A percentile compares a stretch with the other conserved stretches of the same genome.
These are phyloP conservation scores for Polietes domitor DNA, from an alignment of 2,888 invertebrate species.

Conservation along the genomic window DNA sequence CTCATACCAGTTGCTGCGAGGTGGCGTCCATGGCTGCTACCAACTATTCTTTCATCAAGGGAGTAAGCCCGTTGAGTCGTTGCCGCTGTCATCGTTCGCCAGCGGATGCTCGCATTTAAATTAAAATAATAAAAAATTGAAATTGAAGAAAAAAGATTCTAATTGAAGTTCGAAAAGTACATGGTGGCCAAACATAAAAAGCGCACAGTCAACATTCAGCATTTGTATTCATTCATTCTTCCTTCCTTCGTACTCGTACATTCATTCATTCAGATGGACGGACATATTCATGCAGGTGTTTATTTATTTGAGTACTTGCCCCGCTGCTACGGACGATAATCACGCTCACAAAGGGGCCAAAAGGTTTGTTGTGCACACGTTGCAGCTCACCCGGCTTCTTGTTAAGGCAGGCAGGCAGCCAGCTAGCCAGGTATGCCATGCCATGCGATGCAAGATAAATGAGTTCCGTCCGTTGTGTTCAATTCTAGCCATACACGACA, in stretches of 20 bases:
- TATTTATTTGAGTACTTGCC: constrained; percentile 19
- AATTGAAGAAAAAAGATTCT: constrained; percentile 44
- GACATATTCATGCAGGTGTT: constrained; percentile 27
- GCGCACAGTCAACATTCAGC: background rate
- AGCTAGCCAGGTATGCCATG: background rate
- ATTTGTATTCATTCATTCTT: background rate
- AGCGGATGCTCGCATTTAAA: constrained; percentile 67
- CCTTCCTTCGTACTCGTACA: background rate
- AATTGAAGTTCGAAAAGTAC: constrained; percentile 53
- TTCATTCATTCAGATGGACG: background rate
- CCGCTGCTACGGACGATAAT: constrained; percentile 11
- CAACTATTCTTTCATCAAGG: constrained; percentile 5
- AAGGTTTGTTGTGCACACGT: background rate
- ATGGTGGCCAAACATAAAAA: background rate
- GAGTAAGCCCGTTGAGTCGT: constrained; percentile 10
- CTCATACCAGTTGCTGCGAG: no score
- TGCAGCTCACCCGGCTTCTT: background rate
- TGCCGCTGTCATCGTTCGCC: background rate
- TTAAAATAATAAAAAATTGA: constrained; percentile 48
- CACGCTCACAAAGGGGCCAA: background rate
- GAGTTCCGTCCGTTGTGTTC: constrained; percentile 55
- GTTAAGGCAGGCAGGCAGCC: constrained; percentile 50
- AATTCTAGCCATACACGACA: background rate
- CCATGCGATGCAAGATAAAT: constrained; percentile 42
- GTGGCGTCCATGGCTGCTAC: background rate